Evolutionary conservation across 2,888 invertebrate genomes (phyloP).

Genomic region (Cylindroiulus punctatus): DNA sequence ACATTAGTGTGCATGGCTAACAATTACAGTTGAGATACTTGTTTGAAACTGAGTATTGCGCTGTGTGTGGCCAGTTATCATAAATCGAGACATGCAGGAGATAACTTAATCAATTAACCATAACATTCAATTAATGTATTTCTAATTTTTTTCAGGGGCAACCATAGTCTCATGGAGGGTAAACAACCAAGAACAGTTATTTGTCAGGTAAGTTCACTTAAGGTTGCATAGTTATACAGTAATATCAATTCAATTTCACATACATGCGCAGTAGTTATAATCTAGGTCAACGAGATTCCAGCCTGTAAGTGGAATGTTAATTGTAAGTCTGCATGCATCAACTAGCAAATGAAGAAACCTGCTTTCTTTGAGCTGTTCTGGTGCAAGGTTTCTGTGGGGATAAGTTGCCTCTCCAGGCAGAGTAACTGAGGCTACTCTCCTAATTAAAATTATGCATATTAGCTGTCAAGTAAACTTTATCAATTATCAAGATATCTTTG

Average conservation of each 20-base stretch:
- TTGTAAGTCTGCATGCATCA: background rate
- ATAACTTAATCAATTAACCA: background rate
- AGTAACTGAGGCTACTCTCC: background rate
- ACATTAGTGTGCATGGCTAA: no score
- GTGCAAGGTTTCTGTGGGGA: background rate
- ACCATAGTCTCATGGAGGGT: conserved; percentile 97
- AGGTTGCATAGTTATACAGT: background rate
- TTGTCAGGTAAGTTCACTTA: conserved; percentile 81
- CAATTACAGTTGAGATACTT: no score
- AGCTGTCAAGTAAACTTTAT: background rate
- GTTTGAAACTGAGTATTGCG: no score
- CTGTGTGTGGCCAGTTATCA: no score
- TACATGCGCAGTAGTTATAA: background rate
- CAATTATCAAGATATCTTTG: background rate
- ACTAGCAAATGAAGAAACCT: background rate
- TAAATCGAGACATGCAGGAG: no score
- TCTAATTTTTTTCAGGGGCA: conserved; percentile 76
- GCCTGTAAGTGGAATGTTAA: background rate
- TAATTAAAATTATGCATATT: background rate
- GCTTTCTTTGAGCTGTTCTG: background rate
- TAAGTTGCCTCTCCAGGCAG: background rate
- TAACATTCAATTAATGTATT: background rate
- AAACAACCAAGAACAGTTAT: conserved; percentile 94
- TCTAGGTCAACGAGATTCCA: background rate
- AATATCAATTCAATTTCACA: conserved; percentile 59